Evolutionary conservation across 2,797 vertebrate species (phyloP).

Genomic region (Premnoplex brunnescens): DNA sequence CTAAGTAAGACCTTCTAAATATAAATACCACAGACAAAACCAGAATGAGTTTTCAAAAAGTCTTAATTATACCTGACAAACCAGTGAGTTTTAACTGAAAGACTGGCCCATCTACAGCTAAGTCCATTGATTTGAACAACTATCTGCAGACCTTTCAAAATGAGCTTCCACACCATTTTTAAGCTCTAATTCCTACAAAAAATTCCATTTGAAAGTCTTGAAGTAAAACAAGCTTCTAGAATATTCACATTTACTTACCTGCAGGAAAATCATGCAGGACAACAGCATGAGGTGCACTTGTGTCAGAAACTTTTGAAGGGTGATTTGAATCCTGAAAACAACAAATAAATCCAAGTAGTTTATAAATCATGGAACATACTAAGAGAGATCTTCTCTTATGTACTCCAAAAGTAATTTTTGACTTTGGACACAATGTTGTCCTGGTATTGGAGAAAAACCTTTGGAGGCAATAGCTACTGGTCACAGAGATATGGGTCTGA

Average conservation of each 20-base stretch:
- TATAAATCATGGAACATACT: not conserved
- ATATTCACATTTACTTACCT: slow-evolving; percentile 66
- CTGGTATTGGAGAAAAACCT: not conserved
- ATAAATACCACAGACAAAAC: not conserved
- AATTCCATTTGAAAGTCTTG: not conserved
- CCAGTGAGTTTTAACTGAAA: not conserved
- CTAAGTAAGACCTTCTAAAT: not conserved
- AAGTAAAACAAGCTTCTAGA: not conserved
- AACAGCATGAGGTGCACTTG: slow-evolving; percentile 77
- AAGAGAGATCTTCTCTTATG: not conserved
- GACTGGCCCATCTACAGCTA: not conserved
- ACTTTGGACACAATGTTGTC: not conserved
- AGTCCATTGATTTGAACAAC: not conserved
- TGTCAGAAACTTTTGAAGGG: slow-evolving; percentile 53
- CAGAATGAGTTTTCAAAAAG: not conserved
- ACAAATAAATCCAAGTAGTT: slow-evolving; percentile 32
- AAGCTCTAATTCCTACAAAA: not conserved
- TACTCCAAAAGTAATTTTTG: not conserved
- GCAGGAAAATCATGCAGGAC: slow-evolving; percentile 86
- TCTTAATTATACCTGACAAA: not conserved
- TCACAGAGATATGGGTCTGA: not conserved
- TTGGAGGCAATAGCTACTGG: not conserved
- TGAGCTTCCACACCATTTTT: not conserved
- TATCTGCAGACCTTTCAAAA: not conserved
- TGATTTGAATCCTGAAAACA: slow-evolving; percentile 66